Evolutionary conservation across 53 echinoderm and acorn worm species (phyloP).

Genomic region (Stichopus horrens): DNA sequence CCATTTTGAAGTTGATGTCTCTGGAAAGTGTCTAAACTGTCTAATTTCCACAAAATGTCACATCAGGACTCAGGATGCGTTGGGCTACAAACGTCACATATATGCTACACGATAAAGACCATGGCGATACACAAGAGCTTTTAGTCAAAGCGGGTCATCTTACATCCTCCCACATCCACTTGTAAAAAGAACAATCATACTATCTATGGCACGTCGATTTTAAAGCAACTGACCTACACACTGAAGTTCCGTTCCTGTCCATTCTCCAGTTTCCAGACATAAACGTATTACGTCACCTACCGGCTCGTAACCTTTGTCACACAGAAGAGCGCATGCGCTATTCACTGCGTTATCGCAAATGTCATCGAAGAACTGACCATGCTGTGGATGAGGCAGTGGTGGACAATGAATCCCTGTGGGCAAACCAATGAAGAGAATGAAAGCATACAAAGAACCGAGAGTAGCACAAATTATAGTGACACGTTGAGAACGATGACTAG

Average conservation of each 20-base stretch:
- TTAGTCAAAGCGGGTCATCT: too few species aligned
- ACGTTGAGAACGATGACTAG: not conserved
- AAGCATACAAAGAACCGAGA: not conserved
- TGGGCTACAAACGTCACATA: too few species aligned
- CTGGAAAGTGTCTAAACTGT: too few species aligned
- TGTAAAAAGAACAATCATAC: not conserved
- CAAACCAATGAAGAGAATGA: not conserved
- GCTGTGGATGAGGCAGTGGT: constrained; percentile 56
- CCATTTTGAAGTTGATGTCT: too few species aligned
- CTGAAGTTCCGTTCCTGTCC: constrained; percentile 64
- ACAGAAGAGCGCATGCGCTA: constrained; percentile 81
- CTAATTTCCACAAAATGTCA: too few species aligned
- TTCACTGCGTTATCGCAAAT: constrained; percentile 69
- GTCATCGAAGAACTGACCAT: constrained; percentile 72
- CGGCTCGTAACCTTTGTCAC: constrained; percentile 74
- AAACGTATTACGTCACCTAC: constrained; percentile 58
- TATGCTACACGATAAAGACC: too few species aligned
- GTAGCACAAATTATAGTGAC: not conserved
- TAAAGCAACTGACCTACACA: constrained; percentile 66
- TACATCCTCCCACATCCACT: not conserved
- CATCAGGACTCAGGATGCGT: too few species aligned
- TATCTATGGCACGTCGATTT: not conserved
- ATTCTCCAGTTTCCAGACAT: constrained; percentile 67
- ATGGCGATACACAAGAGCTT: too few species aligned
- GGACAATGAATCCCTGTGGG: constrained; percentile 80